These are phyloP conservation scores for Philonicus albiceps DNA, from an alignment of 2,888 invertebrate genomes.

Conservation along the genomic window DNA sequence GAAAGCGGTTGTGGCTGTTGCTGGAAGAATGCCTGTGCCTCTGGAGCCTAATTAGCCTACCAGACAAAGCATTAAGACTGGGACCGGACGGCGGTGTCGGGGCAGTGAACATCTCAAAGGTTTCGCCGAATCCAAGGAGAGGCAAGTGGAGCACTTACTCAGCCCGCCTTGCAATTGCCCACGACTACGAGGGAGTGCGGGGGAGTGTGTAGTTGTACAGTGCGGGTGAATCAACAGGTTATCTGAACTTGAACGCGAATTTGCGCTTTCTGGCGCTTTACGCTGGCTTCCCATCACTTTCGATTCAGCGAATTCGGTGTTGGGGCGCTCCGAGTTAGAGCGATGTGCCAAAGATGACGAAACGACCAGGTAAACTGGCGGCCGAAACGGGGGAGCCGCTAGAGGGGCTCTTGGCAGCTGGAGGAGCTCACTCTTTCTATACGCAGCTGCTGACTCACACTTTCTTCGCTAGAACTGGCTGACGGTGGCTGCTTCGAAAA, in stretches of 20 bases:
- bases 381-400: not conserved
- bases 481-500: not conserved
- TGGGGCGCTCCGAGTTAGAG: not conserved
- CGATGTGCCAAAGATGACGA: not conserved
- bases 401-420: not conserved
- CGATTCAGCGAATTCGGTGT: not conserved
- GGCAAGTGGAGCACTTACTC: not conserved
- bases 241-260: conserved; percentile 26
- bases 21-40: not conserved
- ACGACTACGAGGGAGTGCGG: not conserved
- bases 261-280: conserved; percentile 7
- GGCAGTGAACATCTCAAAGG: not conserved
- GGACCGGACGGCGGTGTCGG: not conserved
- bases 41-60: not conserved
- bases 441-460: conserved; percentile 36
- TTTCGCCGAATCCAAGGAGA: conserved; percentile 8
- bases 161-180: not conserved
- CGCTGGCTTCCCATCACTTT: conserved; percentile 11
- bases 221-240: conserved; percentile 13
- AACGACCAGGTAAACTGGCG: not conserved
- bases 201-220: not conserved
- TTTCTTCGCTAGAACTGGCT: not conserved
- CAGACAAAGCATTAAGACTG: not conserved
- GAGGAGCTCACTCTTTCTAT: not conserved
- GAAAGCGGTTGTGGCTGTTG: not conserved